A percentile compares a stretch with the other conserved stretches of the same genome.
Conservation (phyloP, 2,888 invertebrate species). For the Synergus umbraculus region DNA sequence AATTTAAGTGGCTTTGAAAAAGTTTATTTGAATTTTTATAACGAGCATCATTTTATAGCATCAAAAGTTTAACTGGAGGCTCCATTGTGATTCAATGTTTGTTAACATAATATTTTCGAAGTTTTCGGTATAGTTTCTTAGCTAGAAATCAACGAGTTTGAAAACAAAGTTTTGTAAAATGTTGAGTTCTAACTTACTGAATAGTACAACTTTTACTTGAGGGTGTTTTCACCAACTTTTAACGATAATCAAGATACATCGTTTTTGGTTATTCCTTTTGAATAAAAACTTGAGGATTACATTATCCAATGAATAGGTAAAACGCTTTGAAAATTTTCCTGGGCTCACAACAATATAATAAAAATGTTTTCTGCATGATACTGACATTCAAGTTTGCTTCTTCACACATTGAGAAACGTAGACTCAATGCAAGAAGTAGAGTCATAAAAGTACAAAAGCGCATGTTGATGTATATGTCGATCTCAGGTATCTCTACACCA, state of each 20-base stretch:
- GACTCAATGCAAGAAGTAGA: background rate
- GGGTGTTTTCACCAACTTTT: conserved; percentile 5
- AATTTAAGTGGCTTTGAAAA: background rate
- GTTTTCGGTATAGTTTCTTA: background rate
- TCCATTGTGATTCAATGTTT: background rate
- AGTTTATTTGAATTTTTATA: background rate
- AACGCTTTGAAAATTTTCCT: background rate
- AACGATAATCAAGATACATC: background rate
- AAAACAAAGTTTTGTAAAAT: conserved; percentile 13
- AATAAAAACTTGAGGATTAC: background rate
- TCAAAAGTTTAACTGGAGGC: background rate
- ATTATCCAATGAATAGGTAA: background rate
- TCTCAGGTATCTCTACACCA: conserved; percentile 2
- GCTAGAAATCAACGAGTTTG: conserved; percentile 13
- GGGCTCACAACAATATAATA: background rate
- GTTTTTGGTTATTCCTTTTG: background rate
- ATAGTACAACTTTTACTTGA: conserved; percentile 14
- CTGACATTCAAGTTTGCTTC: conserved; percentile 8
- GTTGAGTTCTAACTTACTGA: conserved; percentile 10
- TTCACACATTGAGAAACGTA: background rate
- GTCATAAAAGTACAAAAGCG: background rate
- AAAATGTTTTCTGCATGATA: background rate
- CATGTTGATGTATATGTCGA: conserved; percentile 18
- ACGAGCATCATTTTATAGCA: background rate
- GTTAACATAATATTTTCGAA: conserved; percentile 11